These are phyloP conservation scores for Menura novaehollandiae DNA, from an alignment of 2,113 vertebrate species.

Conservation along the genomic window DNA sequence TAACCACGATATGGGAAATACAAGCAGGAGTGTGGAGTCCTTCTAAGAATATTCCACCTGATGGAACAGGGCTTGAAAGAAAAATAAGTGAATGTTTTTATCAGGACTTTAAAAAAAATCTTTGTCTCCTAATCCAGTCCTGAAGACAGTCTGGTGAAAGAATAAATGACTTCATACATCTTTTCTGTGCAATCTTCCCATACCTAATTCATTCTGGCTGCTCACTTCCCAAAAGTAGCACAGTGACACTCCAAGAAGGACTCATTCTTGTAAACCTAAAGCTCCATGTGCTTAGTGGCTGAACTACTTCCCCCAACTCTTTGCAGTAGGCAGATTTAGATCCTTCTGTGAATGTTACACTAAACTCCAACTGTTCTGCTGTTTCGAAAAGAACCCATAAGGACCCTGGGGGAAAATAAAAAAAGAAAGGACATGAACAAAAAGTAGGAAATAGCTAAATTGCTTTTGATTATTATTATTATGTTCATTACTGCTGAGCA, in stretches of 20 bases:
- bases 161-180: not conserved
- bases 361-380: not conserved
- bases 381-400: not conserved
- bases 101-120: not conserved
- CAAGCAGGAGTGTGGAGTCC: accelerated
- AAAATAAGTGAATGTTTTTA: not conserved
- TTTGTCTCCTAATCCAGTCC: not conserved
- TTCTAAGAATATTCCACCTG: not conserved
- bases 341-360: not conserved
- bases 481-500: accelerated
- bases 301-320: not conserved
- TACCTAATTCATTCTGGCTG: not conserved
- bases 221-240: not conserved
- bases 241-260: not conserved
- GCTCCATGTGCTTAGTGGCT: accelerated
- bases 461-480: not conserved
- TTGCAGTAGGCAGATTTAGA: not conserved
- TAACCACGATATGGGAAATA: not conserved
- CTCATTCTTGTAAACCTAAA: not conserved
- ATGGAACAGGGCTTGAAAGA: not conserved
- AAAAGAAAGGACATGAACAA: not conserved
- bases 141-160: not conserved
- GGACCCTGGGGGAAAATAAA: accelerated
- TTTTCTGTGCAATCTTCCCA: not conserved
- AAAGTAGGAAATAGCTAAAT: not conserved